Evolutionary conservation across 1,140 invertebrate species (phyloP).

Genomic region (Copidosoma floridanum): DNA sequence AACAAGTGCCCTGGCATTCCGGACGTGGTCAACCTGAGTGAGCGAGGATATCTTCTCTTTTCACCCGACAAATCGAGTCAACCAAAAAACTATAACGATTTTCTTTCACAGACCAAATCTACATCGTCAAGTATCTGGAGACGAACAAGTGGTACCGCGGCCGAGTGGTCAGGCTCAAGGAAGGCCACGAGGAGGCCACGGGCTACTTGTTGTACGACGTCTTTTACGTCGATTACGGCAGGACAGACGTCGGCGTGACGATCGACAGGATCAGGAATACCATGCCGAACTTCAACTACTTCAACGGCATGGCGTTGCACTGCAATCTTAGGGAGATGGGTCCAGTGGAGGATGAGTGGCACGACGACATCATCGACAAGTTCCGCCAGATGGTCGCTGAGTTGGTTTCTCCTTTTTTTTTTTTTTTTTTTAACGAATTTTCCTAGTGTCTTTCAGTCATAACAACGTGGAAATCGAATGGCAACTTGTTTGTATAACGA

Average conservation of each 20-base stretch:
- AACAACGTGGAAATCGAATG: too few species aligned
- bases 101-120: conserved; percentile 52
- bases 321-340: conserved; percentile 53
- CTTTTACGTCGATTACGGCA: conserved; percentile 41
- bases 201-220: conserved; percentile 27
- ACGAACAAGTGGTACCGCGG: conserved; percentile 39
- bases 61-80: too few species aligned
- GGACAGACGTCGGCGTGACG: conserved; percentile 25
- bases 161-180: conserved; percentile 15
- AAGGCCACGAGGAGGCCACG: not conserved
- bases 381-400: not conserved
- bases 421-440: too few species aligned
- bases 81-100: too few species aligned
- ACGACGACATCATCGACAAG: conserved; percentile 36
- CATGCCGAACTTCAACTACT: conserved; percentile 33
- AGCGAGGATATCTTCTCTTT: not conserved
- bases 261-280: conserved; percentile 30
- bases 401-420: not conserved
- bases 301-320: conserved; percentile 47
- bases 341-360: conserved; percentile 44
- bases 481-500: too few species aligned
- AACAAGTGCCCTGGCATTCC: too few species aligned
- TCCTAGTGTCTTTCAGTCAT: too few species aligned
- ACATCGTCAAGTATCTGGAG: conserved; percentile 41
- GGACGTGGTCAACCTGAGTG: conserved; percentile 3